These are phyloP conservation scores for Tanypteryx hageni DNA, from an alignment of 2,888 invertebrate genomes.

Conservation along the genomic window DNA sequence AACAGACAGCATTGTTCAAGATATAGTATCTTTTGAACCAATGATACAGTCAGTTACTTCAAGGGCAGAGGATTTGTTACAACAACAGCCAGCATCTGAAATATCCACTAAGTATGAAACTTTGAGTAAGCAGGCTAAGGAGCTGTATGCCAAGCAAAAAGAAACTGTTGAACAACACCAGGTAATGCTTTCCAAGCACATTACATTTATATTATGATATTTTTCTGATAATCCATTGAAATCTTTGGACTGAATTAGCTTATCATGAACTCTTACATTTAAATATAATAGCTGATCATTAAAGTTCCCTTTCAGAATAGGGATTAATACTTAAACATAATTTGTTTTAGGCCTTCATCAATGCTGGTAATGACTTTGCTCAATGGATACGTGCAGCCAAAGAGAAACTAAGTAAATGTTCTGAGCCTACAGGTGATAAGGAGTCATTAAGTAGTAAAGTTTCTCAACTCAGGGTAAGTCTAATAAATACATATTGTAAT, in stretches of 20 bases:
- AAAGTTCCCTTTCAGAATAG: not conserved
- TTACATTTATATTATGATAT: too few relatives aligned
- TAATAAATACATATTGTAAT: not conserved
- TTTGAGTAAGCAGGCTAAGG: slow-evolving; percentile 92
- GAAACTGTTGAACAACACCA: slow-evolving; percentile 91
- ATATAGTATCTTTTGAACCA: slow-evolving; percentile 97
- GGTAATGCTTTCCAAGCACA: slow-evolving; percentile 60
- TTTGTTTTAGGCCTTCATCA: slow-evolving; percentile 86
- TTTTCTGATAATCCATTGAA: too few relatives aligned
- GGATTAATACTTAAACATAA: not conserved
- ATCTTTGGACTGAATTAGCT: not conserved
- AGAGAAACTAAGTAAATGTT: slow-evolving; percentile 93
- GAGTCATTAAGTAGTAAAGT: slow-evolving; percentile 92
- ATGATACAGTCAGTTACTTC: slow-evolving; percentile 97
- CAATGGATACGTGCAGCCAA: slow-evolving; percentile 95
- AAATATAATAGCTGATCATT: not conserved
- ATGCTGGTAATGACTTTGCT: slow-evolving; percentile 93
- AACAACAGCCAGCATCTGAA: slow-evolving; percentile 93
- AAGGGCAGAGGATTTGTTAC: slow-evolving; percentile 94
- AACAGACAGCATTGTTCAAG: slow-evolving; percentile 96
- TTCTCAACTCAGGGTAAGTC: slow-evolving; percentile 83
- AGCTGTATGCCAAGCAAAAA: slow-evolving; percentile 88
- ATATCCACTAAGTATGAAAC: slow-evolving; percentile 94
- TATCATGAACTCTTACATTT: not conserved
- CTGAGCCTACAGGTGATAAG: slow-evolving; percentile 94